phyloP scores from a whole-genome alignment of 2,113 vertebrate species.

The Dunckerocampus dactyliophorus region DNA sequence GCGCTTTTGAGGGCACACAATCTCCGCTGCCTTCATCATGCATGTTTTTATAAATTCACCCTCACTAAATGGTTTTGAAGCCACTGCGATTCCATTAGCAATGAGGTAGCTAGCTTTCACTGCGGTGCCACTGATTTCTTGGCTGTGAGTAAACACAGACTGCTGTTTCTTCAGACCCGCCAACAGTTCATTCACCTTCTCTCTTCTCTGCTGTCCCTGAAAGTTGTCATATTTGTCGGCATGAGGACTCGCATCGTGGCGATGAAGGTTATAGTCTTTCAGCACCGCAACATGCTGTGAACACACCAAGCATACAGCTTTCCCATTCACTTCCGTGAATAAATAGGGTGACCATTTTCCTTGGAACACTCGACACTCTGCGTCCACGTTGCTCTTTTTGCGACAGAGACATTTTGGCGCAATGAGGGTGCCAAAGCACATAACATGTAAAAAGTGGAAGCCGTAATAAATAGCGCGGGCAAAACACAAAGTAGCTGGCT shows the following conservation, averaged over 20 bases:
- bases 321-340: background rate
- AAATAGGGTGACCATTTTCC: background rate
- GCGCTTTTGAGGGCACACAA: no score
- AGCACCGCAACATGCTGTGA: background rate
- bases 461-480: no score
- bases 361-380: background rate
- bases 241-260: background rate
- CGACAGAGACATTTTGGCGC: background rate
- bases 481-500: no score
- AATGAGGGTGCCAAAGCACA: background rate
- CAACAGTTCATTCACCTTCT: background rate
- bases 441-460: no score
- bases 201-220: background rate
- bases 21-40: no score
- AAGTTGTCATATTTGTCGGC: background rate
- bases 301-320: background rate
- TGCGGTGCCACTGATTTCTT: background rate
- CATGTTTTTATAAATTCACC: no score
- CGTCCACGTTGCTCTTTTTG: background rate
- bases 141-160: background rate
- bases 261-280: background rate
- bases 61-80: no score
- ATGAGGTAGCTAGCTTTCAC: background rate
- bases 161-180: background rate
- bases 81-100: background rate